These are phyloP conservation scores for Trachymyrmex septentrionalis DNA, from an alignment of 1,140 invertebrate genomes.

Conservation along the genomic window DNA sequence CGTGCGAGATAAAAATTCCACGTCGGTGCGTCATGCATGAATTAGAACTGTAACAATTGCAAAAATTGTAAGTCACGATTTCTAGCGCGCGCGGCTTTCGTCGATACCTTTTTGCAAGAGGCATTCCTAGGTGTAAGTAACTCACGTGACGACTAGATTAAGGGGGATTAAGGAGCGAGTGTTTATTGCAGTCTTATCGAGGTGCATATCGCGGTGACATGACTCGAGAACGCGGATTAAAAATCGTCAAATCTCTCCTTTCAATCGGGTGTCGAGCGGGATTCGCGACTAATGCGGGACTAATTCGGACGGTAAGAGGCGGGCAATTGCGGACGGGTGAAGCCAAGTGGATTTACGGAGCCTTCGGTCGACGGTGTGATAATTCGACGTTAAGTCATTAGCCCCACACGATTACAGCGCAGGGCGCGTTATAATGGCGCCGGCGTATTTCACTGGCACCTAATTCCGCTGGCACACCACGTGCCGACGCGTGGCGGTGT, in stretches of 20 bases:
- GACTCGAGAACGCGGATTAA: conserved; percentile 25
- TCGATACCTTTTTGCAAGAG: conserved; percentile 27
- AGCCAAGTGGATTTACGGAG: conserved; percentile 70
- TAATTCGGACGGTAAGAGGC: conserved; percentile 68
- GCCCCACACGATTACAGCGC: conserved; percentile 71
- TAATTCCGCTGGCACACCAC: conserved; percentile 61
- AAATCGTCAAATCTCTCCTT: conserved; percentile 20
- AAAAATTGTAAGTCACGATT: conserved; percentile 21
- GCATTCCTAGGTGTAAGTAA: conserved; percentile 17
- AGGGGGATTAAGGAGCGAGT: no score
- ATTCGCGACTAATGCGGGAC: conserved; percentile 63
- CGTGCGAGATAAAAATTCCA: conserved; percentile 28
- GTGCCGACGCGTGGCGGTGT: neutral
- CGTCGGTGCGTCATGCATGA: neutral
- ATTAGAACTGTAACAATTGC: conserved; percentile 38
- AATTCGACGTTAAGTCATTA: conserved; percentile 77
- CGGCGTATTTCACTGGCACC: conserved; percentile 66
- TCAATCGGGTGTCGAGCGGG: no score
- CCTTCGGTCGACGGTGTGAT: conserved; percentile 68
- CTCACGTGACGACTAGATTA: conserved; percentile 61
- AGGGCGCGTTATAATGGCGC: conserved; percentile 68
- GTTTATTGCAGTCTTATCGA: conserved; percentile 37
- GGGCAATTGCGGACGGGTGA: conserved; percentile 62
- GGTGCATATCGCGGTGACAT: conserved; percentile 17
- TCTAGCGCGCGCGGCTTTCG: conserved; percentile 3